phyloP scores from a whole-genome alignment of 35 echinoderm and acorn worm genomes.

The Ophiothrix spiculata region DNA sequence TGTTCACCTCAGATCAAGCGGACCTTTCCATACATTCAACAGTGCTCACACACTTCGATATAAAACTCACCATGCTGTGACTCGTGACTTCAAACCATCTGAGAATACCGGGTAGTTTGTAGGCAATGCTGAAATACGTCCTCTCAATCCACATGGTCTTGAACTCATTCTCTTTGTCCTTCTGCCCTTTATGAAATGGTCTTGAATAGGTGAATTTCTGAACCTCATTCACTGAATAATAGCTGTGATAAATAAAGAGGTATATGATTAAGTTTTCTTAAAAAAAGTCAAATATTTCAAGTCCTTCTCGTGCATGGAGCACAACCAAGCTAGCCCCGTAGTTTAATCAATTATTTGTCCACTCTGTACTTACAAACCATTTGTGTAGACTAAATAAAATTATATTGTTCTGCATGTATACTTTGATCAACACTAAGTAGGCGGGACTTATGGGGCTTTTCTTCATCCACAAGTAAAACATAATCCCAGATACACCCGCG shows the following conservation, averaged over 20 bases:
- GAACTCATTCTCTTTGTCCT: conserved; percentile 98
- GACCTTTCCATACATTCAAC: background rate
- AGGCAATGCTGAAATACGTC: conserved; percentile 74
- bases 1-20: background rate
- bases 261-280: background rate
- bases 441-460: too few relatives aligned
- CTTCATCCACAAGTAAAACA: too few relatives aligned
- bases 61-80: conserved; percentile 26
- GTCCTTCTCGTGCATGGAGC: background rate
- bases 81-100: conserved; percentile 93
- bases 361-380: too few relatives aligned
- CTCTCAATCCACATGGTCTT: conserved; percentile 99
- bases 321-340: background rate
- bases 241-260: conserved; percentile 36
- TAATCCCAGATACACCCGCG: too few relatives aligned
- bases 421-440: background rate
- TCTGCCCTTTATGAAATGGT: conserved; percentile 88
- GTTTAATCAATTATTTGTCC: too few relatives aligned
- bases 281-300: background rate
- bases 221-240: conserved; percentile 98
- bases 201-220: conserved; percentile 89
- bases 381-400: background rate
- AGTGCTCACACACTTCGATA: background rate
- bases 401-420: background rate
- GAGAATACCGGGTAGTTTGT: conserved; percentile 86